Conservation (phyloP, 2,888 invertebrate genomes). For the Diarsia dahlii region DNA sequence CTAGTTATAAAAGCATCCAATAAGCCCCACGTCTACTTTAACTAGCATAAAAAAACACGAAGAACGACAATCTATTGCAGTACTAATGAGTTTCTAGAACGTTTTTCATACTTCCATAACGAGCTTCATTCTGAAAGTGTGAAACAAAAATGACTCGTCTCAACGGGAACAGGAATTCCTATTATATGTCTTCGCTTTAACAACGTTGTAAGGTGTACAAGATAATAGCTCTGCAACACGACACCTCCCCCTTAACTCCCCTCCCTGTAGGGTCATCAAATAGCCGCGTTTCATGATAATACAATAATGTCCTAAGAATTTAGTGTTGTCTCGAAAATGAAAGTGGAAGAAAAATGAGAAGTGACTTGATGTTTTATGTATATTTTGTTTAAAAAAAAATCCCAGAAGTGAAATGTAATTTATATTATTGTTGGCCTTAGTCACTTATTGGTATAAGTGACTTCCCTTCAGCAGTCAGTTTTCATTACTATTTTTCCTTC, state of each 20-base stretch:
- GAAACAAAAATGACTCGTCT: constrained; percentile 42
- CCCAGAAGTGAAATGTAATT: background rate
- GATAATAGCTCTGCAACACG: constrained; percentile 65
- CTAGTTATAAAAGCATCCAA: background rate
- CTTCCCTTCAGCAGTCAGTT: background rate
- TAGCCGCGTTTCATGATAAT: constrained; percentile 31
- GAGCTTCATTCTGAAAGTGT: constrained; percentile 26
- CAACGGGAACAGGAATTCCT: constrained; percentile 41
- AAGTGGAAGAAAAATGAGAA: constrained; percentile 7
- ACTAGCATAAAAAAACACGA: background rate
- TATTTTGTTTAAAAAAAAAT: constrained; percentile 1
- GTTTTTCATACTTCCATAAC: constrained; percentile 18
- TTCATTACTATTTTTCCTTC: background rate
- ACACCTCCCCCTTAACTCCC: constrained; percentile 46
- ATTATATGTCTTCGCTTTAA: constrained; percentile 51
- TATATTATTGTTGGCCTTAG: background rate
- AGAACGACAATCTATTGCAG: background rate
- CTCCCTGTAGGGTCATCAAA: constrained; percentile 53
- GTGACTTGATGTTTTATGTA: background rate
- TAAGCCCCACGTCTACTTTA: background rate
- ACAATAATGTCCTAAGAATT: constrained; percentile 31
- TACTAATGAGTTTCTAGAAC: constrained; percentile 5
- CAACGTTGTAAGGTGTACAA: constrained; percentile 61
- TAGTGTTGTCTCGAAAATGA: constrained; percentile 1
- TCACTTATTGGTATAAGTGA: background rate